A percentile compares a stretch with the other conserved stretches of the same genome.
phyloP scores from a whole-genome alignment of 2,888 invertebrate genomes.

The Agrilus biguttatus region DNA sequence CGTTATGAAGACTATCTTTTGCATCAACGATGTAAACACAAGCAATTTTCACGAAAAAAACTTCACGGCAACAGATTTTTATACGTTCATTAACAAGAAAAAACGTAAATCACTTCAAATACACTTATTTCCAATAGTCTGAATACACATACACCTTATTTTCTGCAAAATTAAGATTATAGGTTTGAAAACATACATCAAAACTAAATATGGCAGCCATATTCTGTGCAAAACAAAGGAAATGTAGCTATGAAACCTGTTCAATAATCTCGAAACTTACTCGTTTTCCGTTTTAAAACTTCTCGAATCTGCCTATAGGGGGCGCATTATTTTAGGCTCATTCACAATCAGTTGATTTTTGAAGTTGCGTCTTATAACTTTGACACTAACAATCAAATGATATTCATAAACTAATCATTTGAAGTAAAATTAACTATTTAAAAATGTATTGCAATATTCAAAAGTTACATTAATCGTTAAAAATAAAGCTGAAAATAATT shows the following conservation, averaged over 20 bases:
- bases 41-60: slow-evolving; percentile 37
- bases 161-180: slow-evolving; percentile 26
- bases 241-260: slow-evolving; percentile 32
- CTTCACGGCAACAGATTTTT: slow-evolving; percentile 28
- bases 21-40: slow-evolving; percentile 66
- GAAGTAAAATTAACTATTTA: no score
- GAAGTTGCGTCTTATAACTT: background rate
- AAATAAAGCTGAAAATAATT: no score
- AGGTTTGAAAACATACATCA: slow-evolving; percentile 63
- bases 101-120: slow-evolving; percentile 30
- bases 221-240: slow-evolving; percentile 68
- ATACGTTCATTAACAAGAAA: slow-evolving; percentile 27
- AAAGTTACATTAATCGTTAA: no score
- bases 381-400: no score
- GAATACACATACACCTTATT: slow-evolving; percentile 26
- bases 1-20: slow-evolving; percentile 47
- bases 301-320: slow-evolving; percentile 7
- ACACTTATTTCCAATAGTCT: slow-evolving; percentile 23
- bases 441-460: no score
- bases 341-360: background rate
- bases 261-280: slow-evolving; percentile 29
- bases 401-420: no score
- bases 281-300: slow-evolving; percentile 25
- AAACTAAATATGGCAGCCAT: slow-evolving; percentile 78
- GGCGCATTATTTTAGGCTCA: slow-evolving; percentile 6